phyloP scores from a whole-genome alignment of 2,113 vertebrate genomes.

The Bujurquina vittata region DNA sequence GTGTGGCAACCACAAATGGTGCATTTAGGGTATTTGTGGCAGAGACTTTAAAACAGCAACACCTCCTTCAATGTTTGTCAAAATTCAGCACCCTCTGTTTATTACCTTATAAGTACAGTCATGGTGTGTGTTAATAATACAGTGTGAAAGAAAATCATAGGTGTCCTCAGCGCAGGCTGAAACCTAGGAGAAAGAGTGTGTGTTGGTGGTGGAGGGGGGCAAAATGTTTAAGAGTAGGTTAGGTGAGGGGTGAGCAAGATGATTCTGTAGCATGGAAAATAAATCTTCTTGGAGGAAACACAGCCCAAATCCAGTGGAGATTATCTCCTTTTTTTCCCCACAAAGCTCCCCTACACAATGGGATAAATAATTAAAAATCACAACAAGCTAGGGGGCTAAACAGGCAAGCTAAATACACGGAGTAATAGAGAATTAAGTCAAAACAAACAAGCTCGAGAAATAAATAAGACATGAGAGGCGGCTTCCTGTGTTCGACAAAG shows the following conservation, averaged over 20 bases:
- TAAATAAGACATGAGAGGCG: conserved; percentile 60
- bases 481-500: conserved; percentile 60
- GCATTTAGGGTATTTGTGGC: not conserved
- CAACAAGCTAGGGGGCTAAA: not conserved
- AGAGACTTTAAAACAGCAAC: not conserved
- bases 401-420: not conserved
- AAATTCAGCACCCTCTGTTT: conserved; percentile 10
- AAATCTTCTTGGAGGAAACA: conserved; percentile 39
- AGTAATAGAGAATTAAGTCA: conserved; percentile 4
- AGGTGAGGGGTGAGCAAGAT: conserved; percentile 45
- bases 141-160: conserved; percentile 48
- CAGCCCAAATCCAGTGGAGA: conserved; percentile 30
- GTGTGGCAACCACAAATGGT: conserved; percentile 7
- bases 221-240: conserved; percentile 15
- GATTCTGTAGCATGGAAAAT: conserved; percentile 48
- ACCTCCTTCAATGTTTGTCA: not conserved
- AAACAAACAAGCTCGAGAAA: conserved; percentile 46
- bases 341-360: not conserved
- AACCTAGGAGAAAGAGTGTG: conserved; percentile 10
- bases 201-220: not conserved
- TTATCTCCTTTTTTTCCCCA: conserved; percentile 15
- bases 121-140: conserved; percentile 50
- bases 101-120: conserved; percentile 12
- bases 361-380: conserved; percentile 50
- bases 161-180: conserved; percentile 50